These are phyloP conservation scores for Lucifuga dentata DNA, from an alignment of 2,113 vertebrate genomes.

Conservation along the genomic window DNA sequence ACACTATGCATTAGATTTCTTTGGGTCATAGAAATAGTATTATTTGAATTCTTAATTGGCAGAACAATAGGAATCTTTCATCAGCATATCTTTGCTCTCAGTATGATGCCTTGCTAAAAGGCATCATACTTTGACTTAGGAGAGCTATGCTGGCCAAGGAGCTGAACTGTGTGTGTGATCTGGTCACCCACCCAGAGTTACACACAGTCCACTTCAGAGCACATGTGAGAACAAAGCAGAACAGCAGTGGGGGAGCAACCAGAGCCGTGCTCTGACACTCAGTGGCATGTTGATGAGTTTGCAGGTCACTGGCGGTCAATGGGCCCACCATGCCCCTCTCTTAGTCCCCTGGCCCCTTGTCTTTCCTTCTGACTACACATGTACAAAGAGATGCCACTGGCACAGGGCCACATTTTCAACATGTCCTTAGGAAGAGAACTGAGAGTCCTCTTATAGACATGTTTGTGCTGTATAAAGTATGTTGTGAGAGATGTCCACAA, in stretches of 20 bases:
- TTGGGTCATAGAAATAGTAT: neutral
- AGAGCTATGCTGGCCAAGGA: constrained; percentile 48
- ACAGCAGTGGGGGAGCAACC: constrained; percentile 69
- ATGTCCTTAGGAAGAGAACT: constrained; percentile 60
- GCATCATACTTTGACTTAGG: constrained; percentile 46
- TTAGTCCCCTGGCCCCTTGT: constrained; percentile 69
- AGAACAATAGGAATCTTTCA: constrained; percentile 24
- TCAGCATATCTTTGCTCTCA: constrained; percentile 15
- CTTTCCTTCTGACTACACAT: constrained; percentile 84
- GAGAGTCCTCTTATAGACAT: constrained; percentile 60
- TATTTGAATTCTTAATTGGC: constrained; percentile 39
- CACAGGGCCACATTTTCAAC: constrained; percentile 67
- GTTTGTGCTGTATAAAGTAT: constrained; percentile 56
- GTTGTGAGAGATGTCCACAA: constrained; percentile 33
- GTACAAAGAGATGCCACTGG: constrained; percentile 77
- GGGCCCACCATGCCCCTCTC: constrained; percentile 75
- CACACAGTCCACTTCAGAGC: constrained; percentile 65
- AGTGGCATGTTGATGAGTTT: constrained; percentile 84
- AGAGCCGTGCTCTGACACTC: constrained; percentile 72
- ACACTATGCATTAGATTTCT: constrained; percentile 4
- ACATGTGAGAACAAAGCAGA: constrained; percentile 76
- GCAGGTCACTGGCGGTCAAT: constrained; percentile 81
- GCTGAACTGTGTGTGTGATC: constrained; percentile 72
- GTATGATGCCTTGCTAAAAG: constrained; percentile 52
- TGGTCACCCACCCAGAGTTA: constrained; percentile 71